A percentile compares a stretch with the other conserved stretches of the same genome.
Conservation (phyloP, 92 coral and sea anemone genomes). For the Porites lobata region DNA sequence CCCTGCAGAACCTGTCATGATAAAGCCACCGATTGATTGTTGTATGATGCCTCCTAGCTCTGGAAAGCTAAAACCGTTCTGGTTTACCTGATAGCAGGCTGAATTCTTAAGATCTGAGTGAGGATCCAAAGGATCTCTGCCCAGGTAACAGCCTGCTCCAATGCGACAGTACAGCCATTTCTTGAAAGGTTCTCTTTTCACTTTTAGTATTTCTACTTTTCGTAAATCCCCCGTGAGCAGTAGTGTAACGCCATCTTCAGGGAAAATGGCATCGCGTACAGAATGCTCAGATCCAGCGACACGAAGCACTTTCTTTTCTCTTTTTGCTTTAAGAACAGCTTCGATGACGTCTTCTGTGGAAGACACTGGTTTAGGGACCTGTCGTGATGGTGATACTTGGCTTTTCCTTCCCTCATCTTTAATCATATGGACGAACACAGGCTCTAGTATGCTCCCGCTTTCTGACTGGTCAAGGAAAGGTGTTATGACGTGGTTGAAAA, state of each 20-base stretch:
- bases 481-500: slow-evolving; percentile 5
- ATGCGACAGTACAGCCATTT: slow-evolving; percentile 63
- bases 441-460: background rate
- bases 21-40: slow-evolving; percentile 73
- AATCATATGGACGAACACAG: slow-evolving; percentile 11
- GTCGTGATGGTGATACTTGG: background rate
- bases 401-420: slow-evolving; percentile 1
- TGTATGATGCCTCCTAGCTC: slow-evolving; percentile 76
- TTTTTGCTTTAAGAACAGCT: slow-evolving; percentile 55
- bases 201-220: slow-evolving; percentile 54
- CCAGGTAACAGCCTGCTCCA: slow-evolving; percentile 80
- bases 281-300: slow-evolving; percentile 75
- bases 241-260: slow-evolving; percentile 61
- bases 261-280: slow-evolving; percentile 47
- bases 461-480: slow-evolving; percentile 14
- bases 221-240: slow-evolving; percentile 61
- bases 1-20: slow-evolving; percentile 83
- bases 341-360: slow-evolving; percentile 38
- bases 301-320: slow-evolving; percentile 51
- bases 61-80: slow-evolving; percentile 78
- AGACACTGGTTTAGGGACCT: slow-evolving; percentile 3
- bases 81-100: slow-evolving; percentile 52
- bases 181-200: slow-evolving; percentile 15
- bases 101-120: slow-evolving; percentile 49
- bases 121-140: slow-evolving; percentile 55